Percentiles rank a stretch among this genome's conserved stretches.
These are phyloP conservation scores for Phylloscopus collybita DNA, from an alignment of 2,797 vertebrate species.

Conservation along the genomic window DNA sequence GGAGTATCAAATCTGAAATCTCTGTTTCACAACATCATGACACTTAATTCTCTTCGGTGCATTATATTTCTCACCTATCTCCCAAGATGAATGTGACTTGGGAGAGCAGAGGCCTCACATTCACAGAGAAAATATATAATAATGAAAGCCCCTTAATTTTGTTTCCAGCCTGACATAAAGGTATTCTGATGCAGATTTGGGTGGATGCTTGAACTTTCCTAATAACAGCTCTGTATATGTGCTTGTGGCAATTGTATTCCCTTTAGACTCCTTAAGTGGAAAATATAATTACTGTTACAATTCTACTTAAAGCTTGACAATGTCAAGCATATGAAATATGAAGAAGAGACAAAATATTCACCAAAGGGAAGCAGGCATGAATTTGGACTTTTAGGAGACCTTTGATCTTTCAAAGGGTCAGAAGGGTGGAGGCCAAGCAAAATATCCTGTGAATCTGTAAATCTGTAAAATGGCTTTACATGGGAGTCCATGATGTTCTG, in stretches of 20 bases:
- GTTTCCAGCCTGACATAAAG: background rate
- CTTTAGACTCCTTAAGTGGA: background rate
- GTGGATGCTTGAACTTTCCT: background rate
- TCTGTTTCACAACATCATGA: background rate
- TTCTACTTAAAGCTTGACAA: background rate
- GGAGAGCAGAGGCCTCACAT: background rate
- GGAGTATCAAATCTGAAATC: background rate
- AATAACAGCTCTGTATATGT: background rate
- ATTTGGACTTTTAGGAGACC: background rate
- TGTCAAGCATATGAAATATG: background rate
- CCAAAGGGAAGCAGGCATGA: background rate
- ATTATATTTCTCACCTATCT: background rate
- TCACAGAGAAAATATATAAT: background rate
- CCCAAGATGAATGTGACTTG: background rate
- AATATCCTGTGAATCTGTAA: background rate
- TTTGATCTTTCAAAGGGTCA: background rate
- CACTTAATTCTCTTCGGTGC: background rate
- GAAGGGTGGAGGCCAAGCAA: background rate
- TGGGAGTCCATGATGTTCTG: background rate
- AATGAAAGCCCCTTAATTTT: background rate
- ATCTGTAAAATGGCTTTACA: background rate
- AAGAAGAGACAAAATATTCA: background rate
- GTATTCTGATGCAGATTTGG: background rate
- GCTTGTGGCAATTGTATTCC: background rate
- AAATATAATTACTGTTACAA: background rate